Evolutionary conservation across 2,888 invertebrate species (phyloP).

Genomic region (Orgyia antiqua): DNA sequence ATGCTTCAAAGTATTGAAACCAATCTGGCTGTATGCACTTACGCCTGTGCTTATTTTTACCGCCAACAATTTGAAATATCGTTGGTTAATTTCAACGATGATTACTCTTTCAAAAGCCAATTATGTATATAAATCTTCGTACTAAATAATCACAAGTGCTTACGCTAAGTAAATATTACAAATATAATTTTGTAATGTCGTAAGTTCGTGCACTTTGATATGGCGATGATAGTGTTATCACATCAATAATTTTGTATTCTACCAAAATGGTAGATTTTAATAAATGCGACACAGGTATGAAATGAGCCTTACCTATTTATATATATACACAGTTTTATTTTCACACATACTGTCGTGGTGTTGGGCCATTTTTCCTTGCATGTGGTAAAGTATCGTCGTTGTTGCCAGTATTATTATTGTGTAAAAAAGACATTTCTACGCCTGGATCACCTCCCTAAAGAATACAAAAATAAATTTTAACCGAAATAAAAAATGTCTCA

Average conservation of each 20-base stretch:
- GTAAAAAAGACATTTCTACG: constrained; percentile 84
- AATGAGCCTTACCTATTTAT: constrained; percentile 11
- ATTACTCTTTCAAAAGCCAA: no score
- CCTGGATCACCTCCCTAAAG: constrained; percentile 59
- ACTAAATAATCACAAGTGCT: constrained; percentile 20
- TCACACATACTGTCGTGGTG: constrained; percentile 61
- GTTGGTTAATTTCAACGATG: no score
- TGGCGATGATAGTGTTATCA: constrained; percentile 46
- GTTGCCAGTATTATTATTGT: constrained; percentile 79
- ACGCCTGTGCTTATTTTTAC: no score
- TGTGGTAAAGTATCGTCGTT: constrained; percentile 61
- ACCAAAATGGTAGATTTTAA: constrained; percentile 33
- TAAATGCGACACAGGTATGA: constrained; percentile 13
- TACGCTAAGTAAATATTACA: constrained; percentile 25
- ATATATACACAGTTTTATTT: constrained; percentile 6
- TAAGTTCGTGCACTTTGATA: constrained; percentile 40
- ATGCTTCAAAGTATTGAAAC: no score
- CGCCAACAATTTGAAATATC: no score
- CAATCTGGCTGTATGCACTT: no score
- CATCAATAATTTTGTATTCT: constrained; percentile 30
- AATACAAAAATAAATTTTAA: constrained; percentile 11
- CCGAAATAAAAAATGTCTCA: no score
- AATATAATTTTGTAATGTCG: constrained; percentile 61
- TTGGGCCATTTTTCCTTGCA: constrained; percentile 60
- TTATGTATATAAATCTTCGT: constrained; percentile 10